phyloP scores from a whole-genome alignment of 2,888 invertebrate species.

The Drosophila paranaensis region DNA sequence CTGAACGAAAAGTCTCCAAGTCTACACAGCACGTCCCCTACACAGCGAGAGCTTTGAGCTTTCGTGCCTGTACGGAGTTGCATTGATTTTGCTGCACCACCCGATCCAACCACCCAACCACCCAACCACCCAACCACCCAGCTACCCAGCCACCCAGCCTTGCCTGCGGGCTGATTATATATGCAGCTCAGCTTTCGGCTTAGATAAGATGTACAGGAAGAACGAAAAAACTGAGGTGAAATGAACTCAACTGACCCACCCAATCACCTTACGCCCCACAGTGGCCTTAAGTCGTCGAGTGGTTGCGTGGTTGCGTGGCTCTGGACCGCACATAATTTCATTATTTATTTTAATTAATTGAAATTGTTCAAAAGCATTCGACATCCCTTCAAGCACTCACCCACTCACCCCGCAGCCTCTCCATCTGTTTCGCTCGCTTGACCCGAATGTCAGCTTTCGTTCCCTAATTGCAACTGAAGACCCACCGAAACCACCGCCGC shows the following conservation, averaged over 20 bases:
- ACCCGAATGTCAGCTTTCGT: constrained; percentile 51
- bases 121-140: constrained; percentile 5
- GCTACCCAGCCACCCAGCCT: neutral
- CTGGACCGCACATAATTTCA: constrained; percentile 59
- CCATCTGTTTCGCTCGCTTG: constrained; percentile 26
- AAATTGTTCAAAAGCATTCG: constrained; percentile 56
- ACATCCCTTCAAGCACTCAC: neutral
- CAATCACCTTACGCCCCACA: neutral
- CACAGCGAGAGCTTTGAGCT: constrained; percentile 26
- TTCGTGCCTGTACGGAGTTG: constrained; percentile 43
- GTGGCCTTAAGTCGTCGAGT: neutral
- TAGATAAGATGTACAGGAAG: constrained; percentile 29
- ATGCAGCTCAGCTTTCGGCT: constrained; percentile 45
- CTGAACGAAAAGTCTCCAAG: constrained; percentile 4
- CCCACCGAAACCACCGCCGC: neutral
- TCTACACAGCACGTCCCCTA: constrained; percentile 10
- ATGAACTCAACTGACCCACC: constrained; percentile 1
- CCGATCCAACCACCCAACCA: constrained; percentile 6
- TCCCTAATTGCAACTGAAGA: constrained; percentile 57
- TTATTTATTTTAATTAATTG: constrained; percentile 76
- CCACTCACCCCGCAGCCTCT: neutral
- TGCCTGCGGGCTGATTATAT: constrained; percentile 27
- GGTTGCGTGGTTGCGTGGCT: constrained; percentile 3
- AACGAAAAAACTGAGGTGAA: neutral
- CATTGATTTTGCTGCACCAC: constrained; percentile 53